phyloP scores from a whole-genome alignment of 2,113 vertebrate genomes.

The Hippocampus comes region DNA sequence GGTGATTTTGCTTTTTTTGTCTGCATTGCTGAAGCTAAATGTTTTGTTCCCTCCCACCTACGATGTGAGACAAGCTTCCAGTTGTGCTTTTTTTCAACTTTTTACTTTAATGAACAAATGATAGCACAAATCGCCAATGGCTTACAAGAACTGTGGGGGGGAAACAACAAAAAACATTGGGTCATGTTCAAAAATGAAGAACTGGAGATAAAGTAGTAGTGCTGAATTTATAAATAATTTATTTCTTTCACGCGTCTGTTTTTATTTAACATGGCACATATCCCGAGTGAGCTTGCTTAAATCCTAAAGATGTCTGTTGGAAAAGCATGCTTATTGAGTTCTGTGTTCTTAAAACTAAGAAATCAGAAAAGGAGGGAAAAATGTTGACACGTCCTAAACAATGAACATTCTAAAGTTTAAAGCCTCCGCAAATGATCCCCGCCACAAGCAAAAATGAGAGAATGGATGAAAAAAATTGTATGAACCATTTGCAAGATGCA shows the following conservation, averaged over 20 bases:
- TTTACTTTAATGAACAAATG: conserved; percentile 58
- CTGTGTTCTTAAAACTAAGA: conserved; percentile 8
- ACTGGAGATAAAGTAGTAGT: conserved; percentile 28
- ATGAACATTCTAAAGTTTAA: conserved; percentile 23
- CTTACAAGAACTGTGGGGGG: conserved; percentile 49
- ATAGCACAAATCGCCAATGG: conserved; percentile 71
- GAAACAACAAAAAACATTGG: conserved; percentile 16
- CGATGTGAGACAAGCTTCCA: conserved; percentile 64
- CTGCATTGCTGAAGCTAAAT: conserved; percentile 66
- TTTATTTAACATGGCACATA: conserved; percentile 61
- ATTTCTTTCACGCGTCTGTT: conserved; percentile 58
- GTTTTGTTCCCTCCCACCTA: conserved; percentile 54
- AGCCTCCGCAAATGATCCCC: conserved; percentile 42
- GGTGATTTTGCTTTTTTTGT: conserved; percentile 68
- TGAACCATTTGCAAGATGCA: conserved; percentile 52
- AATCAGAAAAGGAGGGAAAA: conserved; percentile 12
- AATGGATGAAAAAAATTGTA: neutral
- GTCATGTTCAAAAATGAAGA: conserved; percentile 38
- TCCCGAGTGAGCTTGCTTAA: conserved; percentile 32
- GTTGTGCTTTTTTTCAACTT: conserved; percentile 56
- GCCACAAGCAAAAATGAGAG: conserved; percentile 13
- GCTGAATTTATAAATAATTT: conserved; percentile 54
- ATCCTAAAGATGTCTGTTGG: conserved; percentile 32
- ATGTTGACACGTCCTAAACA: neutral
- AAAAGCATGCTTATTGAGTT: conserved; percentile 44